A percentile compares a stretch with the other conserved stretches of the same genome.
phyloP scores from a whole-genome alignment of 1,140 invertebrate genomes.

The Drosophila auraria region DNA sequence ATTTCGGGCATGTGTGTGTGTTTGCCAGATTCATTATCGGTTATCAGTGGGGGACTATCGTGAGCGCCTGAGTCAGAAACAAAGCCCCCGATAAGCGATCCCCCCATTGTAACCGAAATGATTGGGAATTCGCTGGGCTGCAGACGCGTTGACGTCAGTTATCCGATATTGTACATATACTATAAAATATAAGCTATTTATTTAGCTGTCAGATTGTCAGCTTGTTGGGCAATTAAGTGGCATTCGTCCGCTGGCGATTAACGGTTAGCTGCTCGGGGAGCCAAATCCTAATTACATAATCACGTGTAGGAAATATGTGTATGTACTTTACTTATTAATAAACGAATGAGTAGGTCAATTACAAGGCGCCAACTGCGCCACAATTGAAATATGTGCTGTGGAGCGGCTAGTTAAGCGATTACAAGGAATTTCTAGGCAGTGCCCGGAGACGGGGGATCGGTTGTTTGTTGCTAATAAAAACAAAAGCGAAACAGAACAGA shows the following conservation, averaged over 20 bases:
- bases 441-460: neutral
- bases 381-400: constrained; percentile 39
- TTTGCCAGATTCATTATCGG: constrained; percentile 61
- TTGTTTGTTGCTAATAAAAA: constrained; percentile 26
- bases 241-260: constrained; percentile 56
- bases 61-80: constrained; percentile 43
- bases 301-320: constrained; percentile 45
- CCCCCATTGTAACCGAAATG: constrained; percentile 29
- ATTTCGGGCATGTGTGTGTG: constrained; percentile 16
- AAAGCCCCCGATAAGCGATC: constrained; percentile 39
- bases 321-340: constrained; percentile 35
- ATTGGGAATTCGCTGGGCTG: constrained; percentile 31
- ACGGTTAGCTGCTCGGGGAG: constrained; percentile 44
- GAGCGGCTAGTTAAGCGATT: constrained; percentile 14
- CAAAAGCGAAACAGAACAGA: constrained; percentile 1
- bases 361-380: constrained; percentile 59
- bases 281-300: constrained; percentile 50
- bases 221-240: constrained; percentile 52
- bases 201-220: constrained; percentile 43
- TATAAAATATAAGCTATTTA: neutral
- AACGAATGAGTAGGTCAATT: constrained; percentile 58
- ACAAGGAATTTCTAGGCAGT: constrained; percentile 24
- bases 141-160: constrained; percentile 70
- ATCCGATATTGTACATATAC: constrained; percentile 23
- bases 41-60: constrained; percentile 44